Evolutionary conservation across 2,113 vertebrate species (phyloP).

Genomic region (Taurulus bubalis): DNA sequence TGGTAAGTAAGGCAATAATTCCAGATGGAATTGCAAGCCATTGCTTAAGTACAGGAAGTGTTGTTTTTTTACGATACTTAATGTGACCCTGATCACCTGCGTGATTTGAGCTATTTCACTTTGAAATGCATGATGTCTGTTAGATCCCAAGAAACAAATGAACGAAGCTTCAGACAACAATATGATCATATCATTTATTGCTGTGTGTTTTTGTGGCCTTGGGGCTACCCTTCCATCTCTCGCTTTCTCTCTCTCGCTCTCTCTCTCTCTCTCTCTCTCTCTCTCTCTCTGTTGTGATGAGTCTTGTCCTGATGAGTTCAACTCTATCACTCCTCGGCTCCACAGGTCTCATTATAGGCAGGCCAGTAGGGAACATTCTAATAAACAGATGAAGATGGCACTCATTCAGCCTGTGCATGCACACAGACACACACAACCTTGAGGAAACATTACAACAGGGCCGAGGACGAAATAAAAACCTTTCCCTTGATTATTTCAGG

Average conservation of each 20-base stretch:
- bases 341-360: slow-evolving; percentile 74
- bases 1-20: slow-evolving; percentile 55
- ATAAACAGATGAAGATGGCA: slow-evolving; percentile 75
- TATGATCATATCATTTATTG: background rate
- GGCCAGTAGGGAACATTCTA: slow-evolving; percentile 66
- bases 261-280: background rate
- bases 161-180: slow-evolving; percentile 3
- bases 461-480: slow-evolving; percentile 69
- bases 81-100: slow-evolving; percentile 17
- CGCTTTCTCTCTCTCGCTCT: too few relatives aligned
- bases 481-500: slow-evolving; percentile 76
- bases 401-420: slow-evolving; percentile 33
- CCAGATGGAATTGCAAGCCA: slow-evolving; percentile 39
- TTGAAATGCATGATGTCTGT: background rate
- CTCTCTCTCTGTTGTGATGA: slow-evolving; percentile 21
- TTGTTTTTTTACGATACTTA: background rate
- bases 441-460: slow-evolving; percentile 67
- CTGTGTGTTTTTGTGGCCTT: slow-evolving; percentile 1
- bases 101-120: slow-evolving; percentile 2
- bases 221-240: background rate
- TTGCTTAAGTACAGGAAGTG: slow-evolving; percentile 1
- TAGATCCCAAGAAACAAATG: background rate
- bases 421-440: slow-evolving; percentile 64
- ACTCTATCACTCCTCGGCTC: slow-evolving; percentile 65
- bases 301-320: slow-evolving; percentile 61